phyloP scores from a whole-genome alignment of 2,888 invertebrate species.

The Tinea semifulvella region DNA sequence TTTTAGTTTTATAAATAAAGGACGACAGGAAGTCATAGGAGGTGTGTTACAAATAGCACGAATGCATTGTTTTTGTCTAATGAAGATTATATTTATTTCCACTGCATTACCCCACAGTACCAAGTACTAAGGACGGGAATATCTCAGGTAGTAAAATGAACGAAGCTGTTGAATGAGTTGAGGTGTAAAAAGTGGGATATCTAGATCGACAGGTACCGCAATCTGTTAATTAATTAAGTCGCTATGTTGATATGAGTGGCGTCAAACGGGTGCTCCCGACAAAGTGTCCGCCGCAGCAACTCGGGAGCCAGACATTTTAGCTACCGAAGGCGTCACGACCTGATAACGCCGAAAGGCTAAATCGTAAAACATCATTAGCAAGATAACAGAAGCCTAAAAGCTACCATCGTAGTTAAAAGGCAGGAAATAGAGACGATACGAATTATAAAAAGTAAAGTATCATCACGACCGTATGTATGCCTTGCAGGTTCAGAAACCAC shows the following conservation, averaged over 20 bases:
- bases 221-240: constrained; percentile 57
- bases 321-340: constrained; percentile 50
- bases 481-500: no score
- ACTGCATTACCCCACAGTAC: no score
- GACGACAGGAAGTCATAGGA: no score
- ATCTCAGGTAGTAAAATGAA: no score
- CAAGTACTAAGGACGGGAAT: no score
- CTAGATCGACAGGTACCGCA: constrained; percentile 35
- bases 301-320: constrained; percentile 26
- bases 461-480: no score
- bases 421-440: constrained; percentile 30
- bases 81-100: no score
- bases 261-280: constrained; percentile 41
- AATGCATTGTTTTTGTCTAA: no score
- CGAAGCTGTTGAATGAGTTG: constrained; percentile 4
- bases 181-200: constrained; percentile 1
- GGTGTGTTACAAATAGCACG: no score
- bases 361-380: constrained; percentile 64
- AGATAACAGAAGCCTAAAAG: constrained; percentile 52
- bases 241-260: constrained; percentile 47
- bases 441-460: no score
- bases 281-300: constrained; percentile 8
- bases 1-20: no score
- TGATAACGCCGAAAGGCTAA: constrained; percentile 47
- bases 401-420: constrained; percentile 21